These are phyloP conservation scores for Conistra vaccinii DNA, from an alignment of 2,888 invertebrate genomes.

Conservation along the genomic window DNA sequence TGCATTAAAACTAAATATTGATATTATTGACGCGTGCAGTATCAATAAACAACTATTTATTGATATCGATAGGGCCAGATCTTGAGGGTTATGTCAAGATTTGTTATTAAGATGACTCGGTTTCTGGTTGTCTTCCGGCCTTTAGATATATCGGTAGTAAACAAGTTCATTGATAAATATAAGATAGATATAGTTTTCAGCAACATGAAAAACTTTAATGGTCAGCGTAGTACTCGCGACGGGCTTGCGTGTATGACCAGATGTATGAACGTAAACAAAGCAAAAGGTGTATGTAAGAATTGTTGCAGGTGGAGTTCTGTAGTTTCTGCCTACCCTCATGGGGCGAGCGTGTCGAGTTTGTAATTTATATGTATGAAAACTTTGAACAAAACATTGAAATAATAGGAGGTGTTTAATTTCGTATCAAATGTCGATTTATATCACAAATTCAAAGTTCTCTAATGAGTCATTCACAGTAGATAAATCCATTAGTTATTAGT, in stretches of 20 bases:
- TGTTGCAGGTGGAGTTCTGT: neutral
- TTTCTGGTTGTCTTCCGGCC: conserved; percentile 6
- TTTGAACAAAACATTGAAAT: no score
- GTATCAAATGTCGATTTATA: neutral
- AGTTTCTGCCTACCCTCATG: neutral
- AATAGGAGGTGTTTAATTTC: neutral
- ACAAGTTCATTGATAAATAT: neutral
- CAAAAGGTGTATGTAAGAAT: neutral
- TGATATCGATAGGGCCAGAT: neutral
- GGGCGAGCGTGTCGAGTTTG: neutral
- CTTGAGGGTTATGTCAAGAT: conserved; percentile 24
- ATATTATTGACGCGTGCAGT: conserved; percentile 36
- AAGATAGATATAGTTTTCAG: neutral
- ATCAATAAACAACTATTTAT: conserved; percentile 32
- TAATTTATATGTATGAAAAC: neutral
- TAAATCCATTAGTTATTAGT: neutral
- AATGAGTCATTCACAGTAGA: neutral
- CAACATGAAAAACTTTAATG: neutral
- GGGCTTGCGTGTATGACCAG: no score
- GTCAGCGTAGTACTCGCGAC: no score
- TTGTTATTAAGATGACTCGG: neutral
- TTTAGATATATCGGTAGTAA: neutral
- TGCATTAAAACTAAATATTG: conserved; percentile 33
- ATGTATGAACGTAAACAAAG: neutral
- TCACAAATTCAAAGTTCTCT: neutral